Conservation (phyloP, 2,888 invertebrate genomes). For the Rhagonycha lutea region DNA sequence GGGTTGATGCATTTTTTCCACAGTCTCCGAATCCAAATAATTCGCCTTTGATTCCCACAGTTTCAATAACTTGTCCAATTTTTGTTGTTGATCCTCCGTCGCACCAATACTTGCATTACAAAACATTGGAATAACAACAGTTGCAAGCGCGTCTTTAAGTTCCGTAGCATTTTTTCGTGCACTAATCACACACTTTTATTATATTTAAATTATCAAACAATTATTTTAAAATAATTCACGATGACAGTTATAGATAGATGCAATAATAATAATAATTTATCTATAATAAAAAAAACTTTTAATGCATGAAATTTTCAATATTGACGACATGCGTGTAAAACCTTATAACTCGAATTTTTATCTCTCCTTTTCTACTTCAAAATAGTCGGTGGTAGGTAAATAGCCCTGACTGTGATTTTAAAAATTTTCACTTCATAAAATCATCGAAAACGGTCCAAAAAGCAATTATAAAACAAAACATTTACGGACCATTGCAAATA, state of each 20-base stretch:
- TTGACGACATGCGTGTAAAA: no score
- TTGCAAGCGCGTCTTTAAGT: conserved; percentile 90
- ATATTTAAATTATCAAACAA: conserved; percentile 10
- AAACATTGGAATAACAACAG: conserved; percentile 97
- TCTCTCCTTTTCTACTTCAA: no score
- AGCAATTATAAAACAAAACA: no score
- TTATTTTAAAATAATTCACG: neutral
- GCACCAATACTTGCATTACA: conserved; percentile 89
- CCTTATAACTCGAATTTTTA: no score
- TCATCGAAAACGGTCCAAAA: no score
- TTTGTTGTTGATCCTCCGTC: conserved; percentile 85
- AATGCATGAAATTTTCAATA: neutral
- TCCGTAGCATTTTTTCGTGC: conserved; percentile 94
- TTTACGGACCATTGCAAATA: no score
- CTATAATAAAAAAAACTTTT: no score
- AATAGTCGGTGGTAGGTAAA: no score
- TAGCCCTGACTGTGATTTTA: no score
- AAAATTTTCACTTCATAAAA: no score
- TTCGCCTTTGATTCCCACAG: conserved; percentile 97
- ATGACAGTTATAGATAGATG: conserved; percentile 9
- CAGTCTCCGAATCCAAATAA: conserved; percentile 80
- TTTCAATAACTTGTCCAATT: conserved; percentile 89
- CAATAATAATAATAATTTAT: neutral
- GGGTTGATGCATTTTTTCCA: conserved; percentile 86
- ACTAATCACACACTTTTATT: conserved; percentile 59